phyloP scores from a whole-genome alignment of 2,113 vertebrate species.

The Lamprotornis superbus region DNA sequence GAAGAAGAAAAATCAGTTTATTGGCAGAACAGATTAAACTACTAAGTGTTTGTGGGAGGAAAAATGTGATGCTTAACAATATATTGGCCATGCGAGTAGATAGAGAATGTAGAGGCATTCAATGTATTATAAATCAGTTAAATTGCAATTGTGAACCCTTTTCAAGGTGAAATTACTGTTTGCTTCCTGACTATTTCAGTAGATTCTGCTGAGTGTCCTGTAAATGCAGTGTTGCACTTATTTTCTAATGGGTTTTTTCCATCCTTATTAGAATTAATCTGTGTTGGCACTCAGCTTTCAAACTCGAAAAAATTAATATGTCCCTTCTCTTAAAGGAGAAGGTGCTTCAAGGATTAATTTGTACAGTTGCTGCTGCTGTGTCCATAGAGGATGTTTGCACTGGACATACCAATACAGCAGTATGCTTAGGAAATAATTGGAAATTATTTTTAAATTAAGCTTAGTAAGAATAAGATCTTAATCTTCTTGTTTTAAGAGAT shows the following conservation, averaged over 20 bases:
- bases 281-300: neutral
- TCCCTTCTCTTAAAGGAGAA: neutral
- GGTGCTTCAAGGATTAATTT: neutral
- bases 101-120: neutral
- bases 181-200: neutral
- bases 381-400: neutral
- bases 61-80: neutral
- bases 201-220: neutral
- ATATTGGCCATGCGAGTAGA: neutral
- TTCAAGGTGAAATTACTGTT: neutral
- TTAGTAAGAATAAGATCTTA: neutral
- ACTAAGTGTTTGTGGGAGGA: neutral
- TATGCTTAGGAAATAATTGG: neutral
- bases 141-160: neutral
- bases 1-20: neutral
- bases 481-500: neutral
- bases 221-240: neutral
- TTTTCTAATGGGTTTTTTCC: neutral
- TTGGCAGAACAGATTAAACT: neutral
- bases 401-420: neutral
- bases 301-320: neutral
- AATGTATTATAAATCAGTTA: neutral
- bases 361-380: neutral
- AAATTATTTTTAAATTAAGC: neutral
- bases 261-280: neutral